Evolutionary conservation across 2,888 invertebrate species (phyloP), one percentile per base, ranked within the genome.

Genomic region (Lamproptera curius): DNA sequence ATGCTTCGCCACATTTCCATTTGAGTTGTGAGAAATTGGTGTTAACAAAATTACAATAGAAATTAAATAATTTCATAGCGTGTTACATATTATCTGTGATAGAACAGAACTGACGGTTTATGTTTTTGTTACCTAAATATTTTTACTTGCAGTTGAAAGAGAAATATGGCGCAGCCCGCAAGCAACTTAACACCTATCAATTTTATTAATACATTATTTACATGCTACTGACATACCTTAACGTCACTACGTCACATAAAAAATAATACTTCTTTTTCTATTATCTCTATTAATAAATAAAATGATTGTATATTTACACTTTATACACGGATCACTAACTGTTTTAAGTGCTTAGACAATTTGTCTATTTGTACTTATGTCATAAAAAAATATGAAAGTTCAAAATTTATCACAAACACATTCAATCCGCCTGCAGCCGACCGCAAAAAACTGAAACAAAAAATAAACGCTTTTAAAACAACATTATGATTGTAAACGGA

Each of bases 381-480:
- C 73, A 78, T 84, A 85, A 67, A 85, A 85, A 87, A 84, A 86
- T 85, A 85, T 80, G 76, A 78, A 81, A 78, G 77, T 83, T 73
- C 76, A 73, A n/a, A 74, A 72, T 77, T 75, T 86, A 87, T 87
- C 86, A 86, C 86, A 87, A 77, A 73, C 73, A 70, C 71, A 59
- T 62, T 65, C 61, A 56, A 59, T 60, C 62, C 59, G 55, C 54
- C 55, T 63, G 81, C 86, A 86, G 82, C 81, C 86, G 78, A 81
- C 77, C 78, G 67, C 78, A 70, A 72, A 71, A 62, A 74, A 70
- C 86, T 85, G 85, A 46, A 85, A 86, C 70, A 74, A 78, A 70
- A n/a, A n/a, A n/a, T n/a, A n/a, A n/a, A n/a, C n/a, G n/a, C n/a
- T n/a, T n/a, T n/a, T n/a, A n/a, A n/a, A n/a, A n/a, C n/a, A n/a